A percentile compares a stretch with the other conserved stretches of the same genome.
Conservation (phyloP, 1,140 invertebrate species). For the Amyelois transitella region DNA sequence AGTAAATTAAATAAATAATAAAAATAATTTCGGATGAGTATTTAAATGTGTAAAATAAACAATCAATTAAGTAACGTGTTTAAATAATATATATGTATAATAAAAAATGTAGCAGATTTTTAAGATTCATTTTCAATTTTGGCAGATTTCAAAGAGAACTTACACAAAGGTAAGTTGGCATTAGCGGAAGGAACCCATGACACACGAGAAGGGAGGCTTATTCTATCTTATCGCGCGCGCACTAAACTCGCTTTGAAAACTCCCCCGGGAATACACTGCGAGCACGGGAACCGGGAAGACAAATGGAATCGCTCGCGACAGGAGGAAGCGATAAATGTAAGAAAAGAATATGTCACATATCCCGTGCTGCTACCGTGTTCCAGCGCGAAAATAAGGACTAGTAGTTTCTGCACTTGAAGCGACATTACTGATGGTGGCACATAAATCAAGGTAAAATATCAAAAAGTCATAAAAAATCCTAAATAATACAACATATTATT, state of each 20-base stretch:
- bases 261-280: slow-evolving; percentile 45
- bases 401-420: not conserved
- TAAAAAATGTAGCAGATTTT: too few species aligned
- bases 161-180: not conserved
- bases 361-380: not conserved
- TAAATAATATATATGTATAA: too few species aligned
- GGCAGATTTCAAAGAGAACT: too few species aligned
- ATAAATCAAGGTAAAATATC: not conserved
- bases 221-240: slow-evolving; percentile 52
- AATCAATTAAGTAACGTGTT: too few species aligned
- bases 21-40: too few species aligned
- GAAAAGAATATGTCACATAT: slow-evolving; percentile 18
- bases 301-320: slow-evolving; percentile 46
- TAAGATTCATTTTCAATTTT: too few species aligned
- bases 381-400: not conserved
- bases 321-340: slow-evolving; percentile 33
- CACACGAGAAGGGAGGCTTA: slow-evolving; percentile 48
- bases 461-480: not conserved
- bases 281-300: slow-evolving; percentile 37
- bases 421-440: not conserved
- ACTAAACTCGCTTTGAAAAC: slow-evolving; percentile 54
- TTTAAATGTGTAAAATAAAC: too few species aligned
- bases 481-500: not conserved
- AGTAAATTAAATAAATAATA: too few species aligned
- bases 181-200: slow-evolving; percentile 31